Evolutionary conservation across 2,797 vertebrate species (phyloP).

Genomic region (Diglossa cyanea): DNA sequence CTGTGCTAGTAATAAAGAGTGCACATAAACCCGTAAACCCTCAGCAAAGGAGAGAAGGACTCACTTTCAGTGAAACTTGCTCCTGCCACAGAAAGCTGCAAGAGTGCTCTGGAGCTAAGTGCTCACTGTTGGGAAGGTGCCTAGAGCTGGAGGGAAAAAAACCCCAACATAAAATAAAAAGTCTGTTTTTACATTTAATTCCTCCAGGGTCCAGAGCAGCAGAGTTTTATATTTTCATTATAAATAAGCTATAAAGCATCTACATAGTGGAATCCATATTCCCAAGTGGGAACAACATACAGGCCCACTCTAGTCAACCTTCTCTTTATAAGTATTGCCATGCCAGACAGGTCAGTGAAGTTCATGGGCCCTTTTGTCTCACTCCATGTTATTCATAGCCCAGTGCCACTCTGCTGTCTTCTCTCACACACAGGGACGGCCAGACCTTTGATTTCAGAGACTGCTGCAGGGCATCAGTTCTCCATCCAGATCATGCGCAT

Average conservation of each 20-base stretch:
- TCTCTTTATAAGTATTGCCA: not conserved
- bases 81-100: not conserved
- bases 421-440: not conserved
- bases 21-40: not conserved
- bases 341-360: not conserved
- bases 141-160: not conserved
- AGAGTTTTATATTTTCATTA: not conserved
- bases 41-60: not conserved
- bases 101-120: not conserved
- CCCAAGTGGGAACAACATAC: not conserved
- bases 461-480: not conserved
- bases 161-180: not conserved
- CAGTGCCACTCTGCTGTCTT: not conserved
- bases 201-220: not conserved
- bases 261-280: not conserved
- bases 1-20: not conserved
- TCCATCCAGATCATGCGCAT: not conserved
- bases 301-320: not conserved
- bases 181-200: conserved; percentile 28
- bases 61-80: not conserved
- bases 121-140: not conserved
- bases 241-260: not conserved
- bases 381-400: not conserved
- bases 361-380: not conserved
- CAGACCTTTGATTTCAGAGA: not conserved